Evolutionary conservation across 1,140 invertebrate genomes (phyloP).

Genomic region (Zaprionus tsacasi): DNA sequence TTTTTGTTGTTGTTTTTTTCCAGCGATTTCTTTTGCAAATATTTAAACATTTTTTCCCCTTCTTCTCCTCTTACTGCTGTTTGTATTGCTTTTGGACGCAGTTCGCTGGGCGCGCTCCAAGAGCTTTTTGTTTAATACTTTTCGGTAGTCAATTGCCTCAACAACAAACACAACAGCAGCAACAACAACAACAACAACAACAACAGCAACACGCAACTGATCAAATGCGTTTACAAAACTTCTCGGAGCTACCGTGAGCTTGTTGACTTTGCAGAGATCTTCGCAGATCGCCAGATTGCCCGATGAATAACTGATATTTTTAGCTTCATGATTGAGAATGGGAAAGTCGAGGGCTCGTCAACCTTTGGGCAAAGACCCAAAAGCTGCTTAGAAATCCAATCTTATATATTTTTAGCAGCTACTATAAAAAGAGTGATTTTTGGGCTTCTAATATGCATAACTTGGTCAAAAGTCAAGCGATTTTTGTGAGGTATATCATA

Average conservation of each 20-base stretch:
- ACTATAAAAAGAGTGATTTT: background rate
- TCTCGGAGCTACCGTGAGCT: conserved; percentile 10
- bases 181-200: conserved; percentile 11
- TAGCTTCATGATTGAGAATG: conserved; percentile 51
- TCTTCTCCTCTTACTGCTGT: conserved; percentile 22
- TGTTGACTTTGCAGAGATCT: conserved; percentile 39
- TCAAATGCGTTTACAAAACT: conserved; percentile 63
- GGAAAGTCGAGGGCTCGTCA: conserved; percentile 64
- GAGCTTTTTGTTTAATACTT: conserved; percentile 77
- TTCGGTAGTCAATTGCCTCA: conserved; percentile 74
- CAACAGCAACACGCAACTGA: conserved; percentile 26
- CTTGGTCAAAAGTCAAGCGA: background rate
- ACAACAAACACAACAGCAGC: conserved; percentile 40
- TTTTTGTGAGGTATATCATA: background rate
- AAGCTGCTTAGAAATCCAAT: conserved; percentile 1
- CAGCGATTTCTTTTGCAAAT: conserved; percentile 82
- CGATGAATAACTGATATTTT: conserved; percentile 62
- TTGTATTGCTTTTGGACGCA: conserved; percentile 72
- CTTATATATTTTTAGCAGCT: conserved; percentile 1
- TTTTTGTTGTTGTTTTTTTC: conserved; percentile 47
- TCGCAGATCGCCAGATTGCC: background rate
- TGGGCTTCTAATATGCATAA: background rate
- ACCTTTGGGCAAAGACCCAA: background rate
- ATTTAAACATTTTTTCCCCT: conserved; percentile 66
- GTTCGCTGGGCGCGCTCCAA: conserved; percentile 45